Percentiles rank a stretch among this genome's conserved stretches.
Conservation (phyloP, 2,113 vertebrate species). For the Microtus ochrogaster region DNA sequence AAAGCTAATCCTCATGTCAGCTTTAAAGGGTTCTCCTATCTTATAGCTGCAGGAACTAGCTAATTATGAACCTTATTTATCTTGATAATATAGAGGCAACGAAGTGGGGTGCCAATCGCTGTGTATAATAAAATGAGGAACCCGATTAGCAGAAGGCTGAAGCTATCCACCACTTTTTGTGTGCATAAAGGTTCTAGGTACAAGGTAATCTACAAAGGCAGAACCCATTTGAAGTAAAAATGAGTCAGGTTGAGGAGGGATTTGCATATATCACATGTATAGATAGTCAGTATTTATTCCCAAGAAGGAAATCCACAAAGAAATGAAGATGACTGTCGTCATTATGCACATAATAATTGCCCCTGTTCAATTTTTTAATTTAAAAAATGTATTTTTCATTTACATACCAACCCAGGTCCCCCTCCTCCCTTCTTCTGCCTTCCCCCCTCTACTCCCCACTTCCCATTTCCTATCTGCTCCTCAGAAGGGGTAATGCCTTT, state of each 20-base stretch:
- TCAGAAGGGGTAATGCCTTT: too few relatives aligned
- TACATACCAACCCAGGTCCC: too few relatives aligned
- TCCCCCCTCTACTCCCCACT: too few relatives aligned
- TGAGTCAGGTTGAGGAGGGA: not conserved
- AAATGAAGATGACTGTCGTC: not conserved
- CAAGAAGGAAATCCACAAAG: not conserved
- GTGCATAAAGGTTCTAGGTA: not conserved
- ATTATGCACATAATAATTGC: not conserved
- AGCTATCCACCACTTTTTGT: not conserved
- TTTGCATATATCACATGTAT: not conserved
- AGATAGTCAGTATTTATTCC: not conserved
- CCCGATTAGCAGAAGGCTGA: not conserved
- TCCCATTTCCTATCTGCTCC: too few relatives aligned
- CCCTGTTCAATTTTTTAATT: not conserved
- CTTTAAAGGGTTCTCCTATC: not conserved
- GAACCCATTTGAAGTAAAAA: not conserved
- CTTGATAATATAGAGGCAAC: not conserved
- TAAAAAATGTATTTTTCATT: too few relatives aligned
- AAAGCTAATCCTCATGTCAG: not conserved
- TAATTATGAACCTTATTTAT: not conserved
- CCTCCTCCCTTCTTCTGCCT: too few relatives aligned
- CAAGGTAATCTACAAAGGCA: not conserved
- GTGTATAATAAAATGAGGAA: not conserved
- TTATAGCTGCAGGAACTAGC: not conserved
- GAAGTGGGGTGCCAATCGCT: not conserved